Conservation (phyloP, 2,888 invertebrate genomes). For the Pimpla rufipes region DNA sequence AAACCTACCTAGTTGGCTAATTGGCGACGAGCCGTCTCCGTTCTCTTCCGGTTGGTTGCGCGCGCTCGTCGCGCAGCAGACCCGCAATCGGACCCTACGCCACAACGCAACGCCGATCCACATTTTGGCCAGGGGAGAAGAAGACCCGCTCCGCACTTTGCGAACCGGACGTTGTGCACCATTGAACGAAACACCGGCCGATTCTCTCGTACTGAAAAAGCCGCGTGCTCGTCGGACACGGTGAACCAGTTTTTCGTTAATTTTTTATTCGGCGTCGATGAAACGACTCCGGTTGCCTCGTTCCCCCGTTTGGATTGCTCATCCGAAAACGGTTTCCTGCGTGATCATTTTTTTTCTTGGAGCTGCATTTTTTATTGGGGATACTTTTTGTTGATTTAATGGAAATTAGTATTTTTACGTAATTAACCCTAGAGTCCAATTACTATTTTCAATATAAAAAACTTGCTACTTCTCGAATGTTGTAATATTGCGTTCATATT, state of each 20-base stretch:
- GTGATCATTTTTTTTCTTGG: not conserved
- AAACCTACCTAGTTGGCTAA: slow-evolving; percentile 81
- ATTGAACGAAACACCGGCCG: slow-evolving; percentile 28
- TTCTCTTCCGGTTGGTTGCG: slow-evolving; percentile 77
- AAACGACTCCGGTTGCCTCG: slow-evolving; percentile 44
- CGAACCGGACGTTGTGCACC: not conserved
- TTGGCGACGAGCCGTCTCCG: slow-evolving; percentile 78
- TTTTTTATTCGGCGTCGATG: slow-evolving; percentile 46
- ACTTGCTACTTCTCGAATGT: too few relatives aligned
- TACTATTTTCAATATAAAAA: too few relatives aligned
- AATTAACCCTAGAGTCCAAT: too few relatives aligned
- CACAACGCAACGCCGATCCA: slow-evolving; percentile 49
- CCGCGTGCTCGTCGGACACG: slow-evolving; percentile 35
- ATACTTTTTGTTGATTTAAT: too few relatives aligned
- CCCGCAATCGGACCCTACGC: slow-evolving; percentile 44
- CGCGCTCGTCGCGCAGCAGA: slow-evolving; percentile 50
- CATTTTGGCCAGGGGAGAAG: slow-evolving; percentile 56
- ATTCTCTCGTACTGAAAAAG: slow-evolving; percentile 50
- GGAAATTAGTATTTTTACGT: too few relatives aligned
- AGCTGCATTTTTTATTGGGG: too few relatives aligned
- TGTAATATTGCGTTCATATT: too few relatives aligned
- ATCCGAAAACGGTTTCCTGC: slow-evolving; percentile 26
- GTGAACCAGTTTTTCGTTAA: slow-evolving; percentile 52
- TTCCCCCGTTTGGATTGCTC: slow-evolving; percentile 41
- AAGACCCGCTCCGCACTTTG: slow-evolving; percentile 23